A percentile compares a stretch with the other conserved stretches of the same genome.
Evolutionary conservation across 2,113 vertebrate genomes (phyloP).

Genomic region (Eulacestoma nigropectus): DNA sequence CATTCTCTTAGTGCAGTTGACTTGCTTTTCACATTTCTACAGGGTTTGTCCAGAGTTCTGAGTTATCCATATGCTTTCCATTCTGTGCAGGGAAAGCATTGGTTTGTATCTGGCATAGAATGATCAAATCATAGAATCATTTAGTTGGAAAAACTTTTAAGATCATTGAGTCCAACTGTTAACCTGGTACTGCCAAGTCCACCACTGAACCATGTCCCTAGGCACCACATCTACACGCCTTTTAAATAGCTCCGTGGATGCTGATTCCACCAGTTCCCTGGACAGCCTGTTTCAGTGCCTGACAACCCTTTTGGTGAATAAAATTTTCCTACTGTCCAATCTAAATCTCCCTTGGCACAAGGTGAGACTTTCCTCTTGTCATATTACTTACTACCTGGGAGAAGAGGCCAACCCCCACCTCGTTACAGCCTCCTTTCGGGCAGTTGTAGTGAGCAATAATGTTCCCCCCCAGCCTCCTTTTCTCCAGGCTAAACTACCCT

Average conservation of each 20-base stretch:
- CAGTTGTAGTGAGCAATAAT: accelerated
- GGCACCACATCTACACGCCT: background rate
- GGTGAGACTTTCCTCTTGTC: background rate
- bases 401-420: background rate
- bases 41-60: background rate
- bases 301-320: background rate
- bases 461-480: background rate
- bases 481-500: background rate
- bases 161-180: background rate
- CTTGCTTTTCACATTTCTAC: background rate
- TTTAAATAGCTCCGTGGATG: background rate
- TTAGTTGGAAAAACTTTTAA: background rate
- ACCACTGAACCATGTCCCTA: background rate
- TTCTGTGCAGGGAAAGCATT: background rate
- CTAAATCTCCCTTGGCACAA: background rate
- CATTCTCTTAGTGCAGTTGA: background rate
- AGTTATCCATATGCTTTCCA: background rate
- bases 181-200: background rate
- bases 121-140: background rate
- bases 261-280: background rate
- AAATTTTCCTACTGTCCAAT: background rate
- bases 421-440: background rate
- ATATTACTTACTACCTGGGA: background rate
- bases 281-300: background rate
- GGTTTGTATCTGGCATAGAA: background rate